Evolutionary conservation across 1,140 invertebrate genomes (phyloP), one percentile per base, ranked within the genome.

Genomic region (Rhyzopertha dominica): DNA sequence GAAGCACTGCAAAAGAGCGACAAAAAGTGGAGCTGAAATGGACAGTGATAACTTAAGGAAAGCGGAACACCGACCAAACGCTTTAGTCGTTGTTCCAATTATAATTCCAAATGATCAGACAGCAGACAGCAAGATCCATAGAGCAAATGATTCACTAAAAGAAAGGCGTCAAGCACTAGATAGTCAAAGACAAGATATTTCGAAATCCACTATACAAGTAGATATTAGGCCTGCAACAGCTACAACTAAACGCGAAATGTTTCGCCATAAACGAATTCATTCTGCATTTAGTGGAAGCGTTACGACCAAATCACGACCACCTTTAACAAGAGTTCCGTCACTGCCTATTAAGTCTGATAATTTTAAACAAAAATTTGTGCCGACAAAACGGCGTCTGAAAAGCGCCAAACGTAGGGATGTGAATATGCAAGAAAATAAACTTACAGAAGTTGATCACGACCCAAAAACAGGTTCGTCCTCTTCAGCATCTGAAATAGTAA

Each of bases 401-500:
- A 29, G 47, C 13, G 38, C 43, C 8, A 49, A 49, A 31, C 25
- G 9, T 7, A 36, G 42, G 44, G 29, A 13, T n/a, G 17, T 28
- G 32, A 49, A 43, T 19, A 12, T 3, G 4, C 34, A 14, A 2
- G 23, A 14, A 4, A 38, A 17, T 13, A 22, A 34, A 8, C 34
- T 25, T 14, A 24, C 29, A 12, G 29, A 36, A 18, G 31, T 19
- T 29, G 19, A 36, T 14, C 26, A 28, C 8, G 25, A 42, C 13
- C 9, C 59, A 47, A 28, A 61, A 49, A 29, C 20, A 41, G 47
- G 31, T 48, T 47, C 14, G 37, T 47, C 2, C 17, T 48, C 0
- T 40, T 46, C 3, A 47, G 34, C 19, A n/a, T 58, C 48, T 0
- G 74, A 76, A 20, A 65, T 77, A 3, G 63, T 75, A 2, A 77